These are phyloP conservation scores for Microctenopoma lineatum DNA, from an alignment of 2,797 vertebrate genomes.

Conservation along the genomic window DNA sequence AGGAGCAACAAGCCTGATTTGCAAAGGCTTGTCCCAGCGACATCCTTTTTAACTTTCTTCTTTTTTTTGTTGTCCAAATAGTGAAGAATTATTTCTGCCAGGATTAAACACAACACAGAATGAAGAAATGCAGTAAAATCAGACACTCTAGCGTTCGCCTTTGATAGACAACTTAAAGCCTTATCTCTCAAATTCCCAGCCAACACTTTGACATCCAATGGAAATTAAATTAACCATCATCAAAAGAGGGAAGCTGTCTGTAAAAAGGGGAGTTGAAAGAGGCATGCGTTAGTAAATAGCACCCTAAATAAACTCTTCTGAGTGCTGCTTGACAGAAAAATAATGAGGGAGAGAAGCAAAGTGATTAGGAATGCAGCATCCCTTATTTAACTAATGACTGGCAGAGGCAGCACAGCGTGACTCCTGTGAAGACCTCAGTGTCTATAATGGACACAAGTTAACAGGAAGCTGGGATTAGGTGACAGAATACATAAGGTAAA, in stretches of 20 bases:
- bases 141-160: conserved; percentile 44
- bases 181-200: conserved; percentile 33
- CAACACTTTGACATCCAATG: conserved; percentile 43
- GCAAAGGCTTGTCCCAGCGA: conserved; percentile 40
- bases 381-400: conserved; percentile 53
- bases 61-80: conserved; percentile 26
- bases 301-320: conserved; percentile 55
- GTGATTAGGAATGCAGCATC: conserved; percentile 60
- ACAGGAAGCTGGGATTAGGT: conserved; percentile 16
- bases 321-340: conserved; percentile 64
- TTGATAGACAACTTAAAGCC: conserved; percentile 49
- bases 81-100: conserved; percentile 40
- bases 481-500: neutral
- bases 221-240: conserved; percentile 66
- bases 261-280: conserved; percentile 38
- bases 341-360: conserved; percentile 59
- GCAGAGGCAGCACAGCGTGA: conserved; percentile 30
- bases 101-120: conserved; percentile 48
- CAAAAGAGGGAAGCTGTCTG: conserved; percentile 40
- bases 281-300: conserved; percentile 58
- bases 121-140: conserved; percentile 46
- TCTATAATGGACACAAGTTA: conserved; percentile 17
- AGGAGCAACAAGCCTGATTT: conserved; percentile 44
- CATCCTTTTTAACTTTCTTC: conserved; percentile 15
- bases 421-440: conserved; percentile 38